Conservation (phyloP, 1,140 invertebrate genomes). For the Nomia melanderi region DNA sequence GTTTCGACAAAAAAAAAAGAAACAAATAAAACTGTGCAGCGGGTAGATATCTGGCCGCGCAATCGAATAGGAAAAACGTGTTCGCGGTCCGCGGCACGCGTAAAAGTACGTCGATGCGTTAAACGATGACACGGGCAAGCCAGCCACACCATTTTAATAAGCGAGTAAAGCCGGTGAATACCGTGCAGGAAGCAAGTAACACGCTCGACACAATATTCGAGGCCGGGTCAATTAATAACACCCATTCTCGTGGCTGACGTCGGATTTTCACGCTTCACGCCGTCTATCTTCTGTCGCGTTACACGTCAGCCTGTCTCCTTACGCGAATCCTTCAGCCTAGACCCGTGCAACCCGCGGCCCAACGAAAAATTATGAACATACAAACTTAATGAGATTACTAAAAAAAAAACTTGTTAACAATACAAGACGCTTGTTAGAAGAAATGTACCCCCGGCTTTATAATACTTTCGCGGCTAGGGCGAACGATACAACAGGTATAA, state of each 20-base stretch:
- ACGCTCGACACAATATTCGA: conserved; percentile 33
- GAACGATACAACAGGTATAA: no score
- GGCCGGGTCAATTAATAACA: conserved; percentile 22
- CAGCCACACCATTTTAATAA: conserved; percentile 40
- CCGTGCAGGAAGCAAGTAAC: not conserved
- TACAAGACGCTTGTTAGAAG: no score
- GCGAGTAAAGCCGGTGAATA: not conserved
- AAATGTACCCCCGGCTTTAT: no score
- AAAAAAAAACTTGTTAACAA: no score
- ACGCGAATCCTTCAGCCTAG: no score
- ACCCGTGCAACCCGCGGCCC: no score
- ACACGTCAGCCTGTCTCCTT: not conserved
- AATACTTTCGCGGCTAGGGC: no score
- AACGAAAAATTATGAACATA: no score
- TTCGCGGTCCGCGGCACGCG: not conserved
- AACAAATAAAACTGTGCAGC: no score
- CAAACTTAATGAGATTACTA: no score
- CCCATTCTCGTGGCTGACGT: not conserved
- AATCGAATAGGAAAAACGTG: not conserved
- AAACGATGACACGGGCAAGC: not conserved
- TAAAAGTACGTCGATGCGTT: not conserved
- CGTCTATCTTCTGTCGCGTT: not conserved
- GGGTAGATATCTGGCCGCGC: not conserved
- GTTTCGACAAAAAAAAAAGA: not conserved
- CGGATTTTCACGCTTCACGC: conserved; percentile 3